Base-by-base conservation (phyloP, 37 sponge, comb jelly and placozoan species). In the Mnemiopsis leidyi region DNA sequence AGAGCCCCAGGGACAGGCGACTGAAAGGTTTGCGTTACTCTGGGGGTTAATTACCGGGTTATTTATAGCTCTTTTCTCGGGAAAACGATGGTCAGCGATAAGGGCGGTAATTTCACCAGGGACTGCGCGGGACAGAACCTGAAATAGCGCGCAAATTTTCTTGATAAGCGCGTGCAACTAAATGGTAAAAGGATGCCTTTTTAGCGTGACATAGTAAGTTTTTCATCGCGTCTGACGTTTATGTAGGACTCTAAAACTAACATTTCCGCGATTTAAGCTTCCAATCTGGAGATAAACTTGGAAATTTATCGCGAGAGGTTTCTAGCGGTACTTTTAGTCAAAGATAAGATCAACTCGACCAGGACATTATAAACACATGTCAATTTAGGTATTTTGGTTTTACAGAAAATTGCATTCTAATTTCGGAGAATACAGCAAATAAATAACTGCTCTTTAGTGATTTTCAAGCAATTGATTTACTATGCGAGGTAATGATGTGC, bases 1-100 rank as follows among this genome's bases (percentile, higher is more conserved):
- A 85, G 90, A 0, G 40, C 90, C 1, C 90, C 90, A 3, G 90
- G 90, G 5, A 85, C 90, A 24, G 67, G 48, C 30, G 90, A 85
- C 90, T 85, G 90, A 48, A 48, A 48, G 5, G 61, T 18, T 13
- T 31, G 82, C 7, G 82, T 36, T 36, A n/a, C n/a, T n/a, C n/a
- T n/a, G n/a, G n/a, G n/a, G n/a, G n/a, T n/a, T n/a, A n/a, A n/a
- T n/a, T 48, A 13, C 9, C 13, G 5, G 61, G 5, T 13, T 48
- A 48, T 18, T 48, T 48, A 48, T 48, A 48, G 61, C 5, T 48
- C 5, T 18, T 18, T 13, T 48, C 13, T 48, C 61, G 61, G 61
- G 61, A 18, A 13, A 13, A 48, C 61, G 13, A 18, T 48, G 5
- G 5, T 48, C 13, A 48, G 61, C 13, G 61, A 48, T 48, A 48